Evolutionary conservation across 2,888 invertebrate species (phyloP), one percentile per base, ranked within the genome.

Genomic region (Orthonevra nobilis): DNA sequence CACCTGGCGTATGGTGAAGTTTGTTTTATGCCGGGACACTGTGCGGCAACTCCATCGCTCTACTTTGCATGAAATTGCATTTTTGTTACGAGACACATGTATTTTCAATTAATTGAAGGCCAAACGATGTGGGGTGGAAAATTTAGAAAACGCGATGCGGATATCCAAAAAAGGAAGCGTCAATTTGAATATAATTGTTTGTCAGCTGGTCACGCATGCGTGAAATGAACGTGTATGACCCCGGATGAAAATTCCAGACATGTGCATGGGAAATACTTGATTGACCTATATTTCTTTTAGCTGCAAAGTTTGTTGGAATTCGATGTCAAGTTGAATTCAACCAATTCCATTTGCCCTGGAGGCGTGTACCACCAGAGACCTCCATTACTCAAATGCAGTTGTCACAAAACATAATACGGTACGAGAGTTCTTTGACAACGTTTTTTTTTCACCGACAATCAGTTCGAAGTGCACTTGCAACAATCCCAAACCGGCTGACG

Each of bases 351-450:
- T 56, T 56, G 38, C 54, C 70, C 30, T 38, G 38, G 64, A 32
- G 64, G 15, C 17, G 15, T 7, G 36, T 52, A 30, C 2, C 2
- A 10, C n/a, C 26, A 20, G 44, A 20, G n/a, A 34, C 6, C 52
- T 46, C 46, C 48, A 64, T 64, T 56, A 54, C 28, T 63, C 30
- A 64, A 50, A 26, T n/a, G 20, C 28, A 26, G 7, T 58, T 64
- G 72, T 72, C 72, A 56, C 32, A 46, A 40, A 34, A 26, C 34
- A 44, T 38, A 30, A 44, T 48, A 23, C n/a, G 19, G 17, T 32
- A 36, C 2, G 48, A 12, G 14, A 40, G 54, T 6, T 46, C 48
- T 63, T 72, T 64, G 64, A 56, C 17, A 40, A 32, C 30, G 10
- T 5, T 3, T 5, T 40, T 56, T 40, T 48, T n/a, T 14, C 26